A percentile compares a stretch with the other conserved stretches of the same genome.
Evolutionary conservation across 1,140 invertebrate species (phyloP).

Genomic region (Heliconius congener): DNA sequence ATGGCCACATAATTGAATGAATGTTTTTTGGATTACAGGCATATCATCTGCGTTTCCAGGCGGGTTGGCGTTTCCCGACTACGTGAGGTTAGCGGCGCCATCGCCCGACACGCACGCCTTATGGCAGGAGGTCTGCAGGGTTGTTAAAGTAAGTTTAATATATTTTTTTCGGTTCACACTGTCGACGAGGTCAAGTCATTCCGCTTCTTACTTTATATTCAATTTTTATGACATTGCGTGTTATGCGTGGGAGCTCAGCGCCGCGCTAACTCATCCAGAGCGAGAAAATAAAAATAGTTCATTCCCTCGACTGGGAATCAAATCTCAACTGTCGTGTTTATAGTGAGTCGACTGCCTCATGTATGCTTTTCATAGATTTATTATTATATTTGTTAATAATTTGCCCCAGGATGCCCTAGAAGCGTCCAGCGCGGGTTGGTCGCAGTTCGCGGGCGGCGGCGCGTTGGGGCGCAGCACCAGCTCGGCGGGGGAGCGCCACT

Average conservation of each 20-base stretch:
- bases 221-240: no score
- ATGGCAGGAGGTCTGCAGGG: slow-evolving; percentile 87
- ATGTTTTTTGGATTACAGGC: slow-evolving; percentile 36
- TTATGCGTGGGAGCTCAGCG: no score
- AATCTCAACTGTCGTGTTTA: no score
- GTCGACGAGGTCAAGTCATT: no score
- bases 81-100: slow-evolving; percentile 68
- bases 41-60: slow-evolving; percentile 60
- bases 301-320: no score
- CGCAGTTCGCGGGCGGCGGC: slow-evolving; percentile 84
- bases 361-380: no score
- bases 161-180: no score
- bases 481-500: slow-evolving; percentile 94
- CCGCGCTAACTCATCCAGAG: no score
- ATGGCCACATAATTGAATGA: background rate
- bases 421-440: slow-evolving; percentile 49
- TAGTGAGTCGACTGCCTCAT: no score
- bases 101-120: slow-evolving; percentile 84
- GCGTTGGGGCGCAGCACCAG: slow-evolving; percentile 93
- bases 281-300: no score
- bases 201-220: no score
- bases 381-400: no score
- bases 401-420: slow-evolving; percentile 44
- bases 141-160: slow-evolving; percentile 82
- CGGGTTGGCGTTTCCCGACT: slow-evolving; percentile 72